Base-by-base conservation (phyloP, 2,888 invertebrate genomes). In the Orthonevra nobilis region DNA sequence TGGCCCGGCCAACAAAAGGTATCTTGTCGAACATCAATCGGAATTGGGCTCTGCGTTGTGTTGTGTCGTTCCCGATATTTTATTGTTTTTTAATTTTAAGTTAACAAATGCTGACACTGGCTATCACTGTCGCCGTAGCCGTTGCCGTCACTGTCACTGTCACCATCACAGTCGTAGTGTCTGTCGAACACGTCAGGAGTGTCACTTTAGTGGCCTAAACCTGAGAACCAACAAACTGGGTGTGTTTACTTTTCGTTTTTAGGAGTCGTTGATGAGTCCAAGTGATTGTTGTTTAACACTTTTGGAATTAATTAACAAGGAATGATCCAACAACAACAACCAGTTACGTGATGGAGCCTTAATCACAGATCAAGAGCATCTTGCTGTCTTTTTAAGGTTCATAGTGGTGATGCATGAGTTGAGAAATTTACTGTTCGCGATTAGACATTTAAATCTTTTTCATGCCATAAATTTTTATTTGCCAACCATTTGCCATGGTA, bases 11-110 rank as follows among this genome's bases (percentile, higher is more conserved):
- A 52, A 70, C 60, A 52, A 70, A 70, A 60, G 42, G 44, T 38
- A 17, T 60, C 60, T 61, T 70, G 69, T 70, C 69, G 26, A 70
- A 70, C 69, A 69, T 69, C 40, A 58, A 69, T 69, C 58, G 42
- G 23, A 40, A 42, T 32, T 52, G 64, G 38, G 19, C 17, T 14
- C 15, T 23, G 9, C 12, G 23, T 56, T 38, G 44, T 23, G 17
- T 23, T 50, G 19, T 56, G 34, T 36, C 23, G 20, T 38, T 34
- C 34, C 7, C 46, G 14, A 36, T 19, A 50, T 38, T 54, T 61
- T 61, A 42, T 44, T 40, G 42, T 50, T 34, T 61, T 61, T 70
- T 50, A 34, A 48, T 52, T 61, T 61, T 42, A 7, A 44, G 36
- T 44, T 36, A 52, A 70, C 42, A 52, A 52, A 60, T 60, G 32